Evolutionary conservation across 2,797 vertebrate genomes (phyloP).

Genomic region (Pangasius larnaudii): DNA sequence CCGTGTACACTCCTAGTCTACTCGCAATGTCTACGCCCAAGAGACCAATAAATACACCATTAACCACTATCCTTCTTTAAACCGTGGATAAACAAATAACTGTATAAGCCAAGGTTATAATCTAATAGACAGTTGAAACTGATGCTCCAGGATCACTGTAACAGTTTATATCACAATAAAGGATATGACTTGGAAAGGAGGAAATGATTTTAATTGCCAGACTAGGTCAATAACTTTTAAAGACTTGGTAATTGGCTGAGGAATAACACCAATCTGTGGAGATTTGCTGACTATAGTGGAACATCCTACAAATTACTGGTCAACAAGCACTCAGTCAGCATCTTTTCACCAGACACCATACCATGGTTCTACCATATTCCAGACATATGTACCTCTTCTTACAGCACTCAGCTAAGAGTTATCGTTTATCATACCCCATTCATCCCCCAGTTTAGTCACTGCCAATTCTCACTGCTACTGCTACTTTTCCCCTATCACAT

Average conservation of each 20-base stretch:
- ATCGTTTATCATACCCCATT: neutral
- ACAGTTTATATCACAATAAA: slow-evolving; percentile 1
- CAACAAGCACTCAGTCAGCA: slow-evolving; percentile 20
- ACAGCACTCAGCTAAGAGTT: neutral
- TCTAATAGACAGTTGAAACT: neutral
- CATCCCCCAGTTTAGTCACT: neutral
- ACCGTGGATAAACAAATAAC: neutral
- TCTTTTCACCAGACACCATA: slow-evolving; percentile 17
- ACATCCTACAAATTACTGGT: slow-evolving; percentile 21
- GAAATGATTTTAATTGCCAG: slow-evolving; percentile 25
- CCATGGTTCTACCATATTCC: neutral
- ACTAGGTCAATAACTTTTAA: slow-evolving; percentile 29
- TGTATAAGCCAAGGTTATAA: neutral
- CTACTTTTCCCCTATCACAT: neutral
- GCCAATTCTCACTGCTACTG: neutral
- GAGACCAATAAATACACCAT: neutral
- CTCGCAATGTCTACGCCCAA: neutral
- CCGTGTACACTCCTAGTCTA: neutral
- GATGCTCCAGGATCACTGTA: neutral
- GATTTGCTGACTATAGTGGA: slow-evolving; percentile 22
- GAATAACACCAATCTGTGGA: slow-evolving; percentile 10
- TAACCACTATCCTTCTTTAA: neutral
- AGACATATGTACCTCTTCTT: too few species aligned
- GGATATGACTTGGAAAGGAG: slow-evolving; percentile 22
- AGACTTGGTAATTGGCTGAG: slow-evolving; percentile 26